Evolutionary conservation across 2,113 vertebrate species (phyloP), one percentile per base, ranked within the genome.

Genomic region (Pachypanchax playfairii): DNA sequence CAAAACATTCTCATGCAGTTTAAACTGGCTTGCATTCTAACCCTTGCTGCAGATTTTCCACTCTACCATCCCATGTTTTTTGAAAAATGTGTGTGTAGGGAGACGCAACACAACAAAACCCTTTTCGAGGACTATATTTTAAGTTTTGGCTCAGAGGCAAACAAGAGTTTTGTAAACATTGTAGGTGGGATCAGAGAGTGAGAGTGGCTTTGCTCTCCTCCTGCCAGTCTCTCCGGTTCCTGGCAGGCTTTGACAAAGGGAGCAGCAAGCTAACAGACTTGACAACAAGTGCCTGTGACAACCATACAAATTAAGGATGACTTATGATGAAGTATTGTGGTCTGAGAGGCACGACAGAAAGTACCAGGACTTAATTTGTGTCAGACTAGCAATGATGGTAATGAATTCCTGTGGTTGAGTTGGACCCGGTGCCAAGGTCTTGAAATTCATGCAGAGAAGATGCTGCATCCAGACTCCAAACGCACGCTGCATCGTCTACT

Each of bases 241-340:
- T 86, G 82, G 79, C 73, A 77, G 77, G 57, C 67, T 86, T 73
- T 85, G 87, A 88, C 83, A 87, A 82, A 85, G 65, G 53, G 59
- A 83, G 75, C 83, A 66, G 75, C 79, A n/a, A 65, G 75, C 67
- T 70, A 79, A 81, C 70, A 71, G 72, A 82, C 79, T 79, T 83
- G 82, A 72, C 80, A 82, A 80, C 85, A 83, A 78, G 73, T 58
- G 83, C 79, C 75, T 58, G 62, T 76, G 86, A 91, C 87, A 89
- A 67, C 79, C 83, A 80, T 79, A 79, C 82, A 86, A 86, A 90
- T 89, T 72, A 86, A 84, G 79, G 75, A 80, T 89, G 90, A 88
- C 88, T 91, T 89, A 83, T 84, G 88, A 88, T 87, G 80, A 87
- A 89, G 86, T 81, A 85, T 82, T 89, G 88, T 86, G 86, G 89